Conservation (phyloP, 2,888 invertebrate species). For the Arrhopalites spinosus region DNA sequence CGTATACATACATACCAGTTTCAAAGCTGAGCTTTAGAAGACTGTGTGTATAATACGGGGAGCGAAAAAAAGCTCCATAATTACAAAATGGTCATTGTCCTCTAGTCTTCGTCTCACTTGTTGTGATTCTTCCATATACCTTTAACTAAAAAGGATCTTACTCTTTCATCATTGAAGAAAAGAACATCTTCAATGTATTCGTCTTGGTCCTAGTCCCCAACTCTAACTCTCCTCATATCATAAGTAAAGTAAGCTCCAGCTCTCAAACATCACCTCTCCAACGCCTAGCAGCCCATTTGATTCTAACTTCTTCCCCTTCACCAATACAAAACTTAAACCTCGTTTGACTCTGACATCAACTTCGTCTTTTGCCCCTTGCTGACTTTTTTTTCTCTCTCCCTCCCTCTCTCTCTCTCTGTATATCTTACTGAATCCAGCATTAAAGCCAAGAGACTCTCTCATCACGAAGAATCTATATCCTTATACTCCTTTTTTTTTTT, state of each 20-base stretch:
- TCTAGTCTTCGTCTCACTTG: slow-evolving; percentile 12
- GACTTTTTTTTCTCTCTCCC: not conserved
- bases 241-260: too few species aligned
- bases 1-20: not conserved
- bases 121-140: too few species aligned
- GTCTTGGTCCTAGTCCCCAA: too few species aligned
- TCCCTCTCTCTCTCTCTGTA: too few species aligned
- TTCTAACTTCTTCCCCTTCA: too few species aligned
- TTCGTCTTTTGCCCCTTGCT: slow-evolving; percentile 9
- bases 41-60: slow-evolving; percentile 6
- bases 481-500: too few species aligned
- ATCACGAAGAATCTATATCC: not conserved
- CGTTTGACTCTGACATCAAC: slow-evolving; percentile 6
- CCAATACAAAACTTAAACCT: not conserved
- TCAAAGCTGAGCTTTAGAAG: not conserved
- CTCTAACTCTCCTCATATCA: too few species aligned
- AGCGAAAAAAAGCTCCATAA: slow-evolving; percentile 1
- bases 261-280: too few species aligned
- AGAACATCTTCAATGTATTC: too few species aligned
- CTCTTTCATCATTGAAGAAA: too few species aligned
- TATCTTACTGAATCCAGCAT: slow-evolving; percentile 5
- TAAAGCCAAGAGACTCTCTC: not conserved
- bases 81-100: slow-evolving; percentile 29
- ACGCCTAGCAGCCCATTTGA: too few species aligned
- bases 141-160: too few species aligned